phyloP scores from a whole-genome alignment of 2,888 invertebrate genomes.

The Epinotia brunnichana region DNA sequence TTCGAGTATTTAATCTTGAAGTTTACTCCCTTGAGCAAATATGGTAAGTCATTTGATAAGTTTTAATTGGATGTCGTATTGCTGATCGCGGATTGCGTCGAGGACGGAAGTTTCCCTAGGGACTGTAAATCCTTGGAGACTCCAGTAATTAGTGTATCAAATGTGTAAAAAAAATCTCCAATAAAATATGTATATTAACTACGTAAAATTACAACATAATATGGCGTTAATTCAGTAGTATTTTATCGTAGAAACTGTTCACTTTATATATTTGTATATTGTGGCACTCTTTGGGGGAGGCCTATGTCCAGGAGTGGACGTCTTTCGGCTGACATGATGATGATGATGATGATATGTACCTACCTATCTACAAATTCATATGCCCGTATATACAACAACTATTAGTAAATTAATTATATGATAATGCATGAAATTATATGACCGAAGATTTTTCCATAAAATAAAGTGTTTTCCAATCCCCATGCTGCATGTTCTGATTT shows the following conservation, averaged over 20 bases:
- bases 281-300: too few species aligned
- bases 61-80: constrained; percentile 37
- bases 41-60: constrained; percentile 37
- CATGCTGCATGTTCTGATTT: constrained; percentile 8
- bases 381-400: neutral
- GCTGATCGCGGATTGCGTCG: neutral
- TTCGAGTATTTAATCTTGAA: constrained; percentile 10
- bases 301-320: too few species aligned
- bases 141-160: constrained; percentile 14
- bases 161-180: too few species aligned
- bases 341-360: too few species aligned
- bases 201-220: neutral
- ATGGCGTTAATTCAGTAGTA: neutral
- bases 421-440: too few species aligned
- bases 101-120: neutral
- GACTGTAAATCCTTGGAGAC: neutral
- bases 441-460: neutral
- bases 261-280: neutral
- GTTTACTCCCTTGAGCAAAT: constrained; percentile 9
- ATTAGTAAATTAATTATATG: neutral
- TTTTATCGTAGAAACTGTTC: neutral
- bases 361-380: too few species aligned
- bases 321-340: too few species aligned
- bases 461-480: constrained; percentile 1
- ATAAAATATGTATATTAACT: too few species aligned